Evolutionary conservation across 1,140 invertebrate species (phyloP).

Genomic region (Anoplophora glabripennis): DNA sequence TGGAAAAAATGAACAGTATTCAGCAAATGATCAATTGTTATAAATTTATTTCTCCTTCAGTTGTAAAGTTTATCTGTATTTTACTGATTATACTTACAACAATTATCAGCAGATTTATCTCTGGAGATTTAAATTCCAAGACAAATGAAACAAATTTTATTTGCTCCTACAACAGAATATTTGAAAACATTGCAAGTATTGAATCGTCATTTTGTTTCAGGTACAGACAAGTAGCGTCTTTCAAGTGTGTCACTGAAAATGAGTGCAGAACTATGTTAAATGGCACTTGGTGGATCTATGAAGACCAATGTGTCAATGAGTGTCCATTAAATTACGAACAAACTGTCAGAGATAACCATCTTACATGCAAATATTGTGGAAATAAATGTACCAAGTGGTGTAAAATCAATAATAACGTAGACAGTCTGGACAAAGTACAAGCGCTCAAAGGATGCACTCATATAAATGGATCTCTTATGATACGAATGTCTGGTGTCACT

Average conservation of each 20-base stretch:
- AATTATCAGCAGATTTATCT: neutral
- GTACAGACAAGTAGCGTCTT: slow-evolving; percentile 18
- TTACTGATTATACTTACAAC: neutral
- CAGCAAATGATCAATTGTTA: no score
- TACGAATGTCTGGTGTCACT: slow-evolving; percentile 57
- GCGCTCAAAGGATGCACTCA: slow-evolving; percentile 79
- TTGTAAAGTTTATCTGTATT: no score
- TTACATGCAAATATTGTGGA: slow-evolving; percentile 54
- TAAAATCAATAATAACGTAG: slow-evolving; percentile 59
- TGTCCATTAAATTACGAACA: slow-evolving; percentile 48
- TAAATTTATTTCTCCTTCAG: no score
- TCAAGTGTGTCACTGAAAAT: slow-evolving; percentile 66
- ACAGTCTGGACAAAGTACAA: slow-evolving; percentile 67
- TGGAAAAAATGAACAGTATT: no score
- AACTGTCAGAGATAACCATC: slow-evolving; percentile 9
- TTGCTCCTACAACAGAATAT: neutral
- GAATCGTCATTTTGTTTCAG: slow-evolving; percentile 29
- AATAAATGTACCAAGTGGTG: slow-evolving; percentile 66
- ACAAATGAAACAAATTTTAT: no score
- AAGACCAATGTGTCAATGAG: slow-evolving; percentile 48
- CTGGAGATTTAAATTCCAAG: no score
- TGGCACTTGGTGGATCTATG: slow-evolving; percentile 45
- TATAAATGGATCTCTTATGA: slow-evolving; percentile 74
- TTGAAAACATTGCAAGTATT: no score
- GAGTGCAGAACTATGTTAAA: slow-evolving; percentile 58